Conservation (phyloP, 2,797 vertebrate species). For the Anguilla obscura region DNA sequence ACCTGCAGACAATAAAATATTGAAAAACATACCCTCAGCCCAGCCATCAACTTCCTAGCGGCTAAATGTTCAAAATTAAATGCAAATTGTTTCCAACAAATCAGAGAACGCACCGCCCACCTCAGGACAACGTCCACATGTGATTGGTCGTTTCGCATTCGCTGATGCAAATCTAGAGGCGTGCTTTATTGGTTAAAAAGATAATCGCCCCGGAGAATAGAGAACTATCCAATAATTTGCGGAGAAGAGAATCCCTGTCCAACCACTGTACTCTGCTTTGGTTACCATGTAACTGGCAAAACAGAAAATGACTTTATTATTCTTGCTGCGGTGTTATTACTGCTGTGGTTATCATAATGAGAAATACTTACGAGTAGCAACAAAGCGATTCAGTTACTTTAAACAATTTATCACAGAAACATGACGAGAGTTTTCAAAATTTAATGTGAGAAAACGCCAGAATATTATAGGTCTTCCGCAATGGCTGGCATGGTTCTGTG, state of each 20-base stretch:
- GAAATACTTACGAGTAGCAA: background rate
- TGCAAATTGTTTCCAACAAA: conserved; percentile 40
- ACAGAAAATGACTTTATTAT: background rate
- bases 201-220: background rate
- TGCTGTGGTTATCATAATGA: background rate
- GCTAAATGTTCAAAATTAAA: conserved; percentile 48
- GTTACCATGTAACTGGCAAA: conserved; percentile 42
- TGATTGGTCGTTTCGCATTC: conserved; percentile 37
- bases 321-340: background rate
- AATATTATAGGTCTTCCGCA: conserved; percentile 18
- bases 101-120: conserved; percentile 2
- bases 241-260: background rate
- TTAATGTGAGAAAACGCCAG: background rate
- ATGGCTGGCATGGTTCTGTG: conserved; percentile 73
- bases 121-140: background rate
- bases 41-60: conserved; percentile 36
- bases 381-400: background rate
- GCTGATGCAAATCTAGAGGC: background rate
- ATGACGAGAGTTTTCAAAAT: background rate
- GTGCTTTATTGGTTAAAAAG: background rate
- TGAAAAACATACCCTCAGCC: conserved; percentile 42
- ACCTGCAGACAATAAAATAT: conserved; percentile 14
- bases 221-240: conserved; percentile 16
- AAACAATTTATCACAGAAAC: background rate
- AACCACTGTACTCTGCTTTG: conserved; percentile 23